phyloP scores from a whole-genome alignment of 2,113 vertebrate species.

The Cettia cetti region DNA sequence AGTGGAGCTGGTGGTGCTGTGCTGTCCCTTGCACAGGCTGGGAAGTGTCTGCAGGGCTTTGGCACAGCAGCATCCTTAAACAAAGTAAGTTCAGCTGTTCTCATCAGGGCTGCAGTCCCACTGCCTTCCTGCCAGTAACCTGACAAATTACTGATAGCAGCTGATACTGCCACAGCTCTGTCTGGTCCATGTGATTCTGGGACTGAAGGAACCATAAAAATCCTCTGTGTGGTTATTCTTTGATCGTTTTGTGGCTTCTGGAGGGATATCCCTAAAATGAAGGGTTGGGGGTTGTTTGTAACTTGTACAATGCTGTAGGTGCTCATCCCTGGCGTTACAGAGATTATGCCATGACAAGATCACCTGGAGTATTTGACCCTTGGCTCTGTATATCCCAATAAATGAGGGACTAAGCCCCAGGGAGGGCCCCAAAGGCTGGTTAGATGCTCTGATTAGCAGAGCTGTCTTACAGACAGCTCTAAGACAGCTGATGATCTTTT shows the following conservation, averaged over 20 bases:
- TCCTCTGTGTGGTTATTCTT: neutral
- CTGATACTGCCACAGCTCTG: neutral
- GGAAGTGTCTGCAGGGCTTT: neutral
- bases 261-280: neutral
- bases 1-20: neutral
- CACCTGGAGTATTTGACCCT: neutral
- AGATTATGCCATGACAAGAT: neutral
- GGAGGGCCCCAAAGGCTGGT: neutral
- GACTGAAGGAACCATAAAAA: neutral
- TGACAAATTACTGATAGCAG: neutral
- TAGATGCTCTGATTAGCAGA: neutral
- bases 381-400: neutral
- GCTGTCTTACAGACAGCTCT: neutral
- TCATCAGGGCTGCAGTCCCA: neutral
- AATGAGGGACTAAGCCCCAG: neutral
- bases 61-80: neutral
- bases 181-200: rapidly evolving
- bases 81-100: neutral
- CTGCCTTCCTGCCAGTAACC: neutral
- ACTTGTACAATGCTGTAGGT: neutral
- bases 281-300: neutral
- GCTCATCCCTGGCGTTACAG: neutral
- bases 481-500: neutral
- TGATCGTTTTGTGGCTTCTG: neutral
- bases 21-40: neutral